Percentiles rank a stretch among this genome's conserved stretches.
Evolutionary conservation across 2,888 invertebrate genomes (phyloP).

Genomic region (Seira ritae): DNA sequence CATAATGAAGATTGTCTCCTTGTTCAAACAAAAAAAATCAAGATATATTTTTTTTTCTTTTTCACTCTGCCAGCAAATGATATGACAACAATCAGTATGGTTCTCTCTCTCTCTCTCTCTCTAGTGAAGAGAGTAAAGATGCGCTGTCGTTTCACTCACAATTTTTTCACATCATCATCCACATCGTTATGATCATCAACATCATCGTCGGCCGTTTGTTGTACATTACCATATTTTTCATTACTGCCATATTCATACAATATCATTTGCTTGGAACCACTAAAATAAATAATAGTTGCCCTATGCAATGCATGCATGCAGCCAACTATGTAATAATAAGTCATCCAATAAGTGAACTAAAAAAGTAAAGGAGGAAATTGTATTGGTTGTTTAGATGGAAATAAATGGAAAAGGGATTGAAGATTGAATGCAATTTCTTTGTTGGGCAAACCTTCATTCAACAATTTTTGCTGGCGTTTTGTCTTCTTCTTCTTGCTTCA

Average conservation of each 20-base stretch:
- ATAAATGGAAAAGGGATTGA: slow-evolving; percentile 4
- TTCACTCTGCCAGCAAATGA: slow-evolving; percentile 26
- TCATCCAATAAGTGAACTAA: slow-evolving; percentile 27
- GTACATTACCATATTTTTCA: too few species aligned
- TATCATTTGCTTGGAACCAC: too few species aligned
- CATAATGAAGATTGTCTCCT: slow-evolving; percentile 44
- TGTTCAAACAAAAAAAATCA: slow-evolving; percentile 43
- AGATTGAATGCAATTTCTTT: slow-evolving; percentile 35
- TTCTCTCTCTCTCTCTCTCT: too few species aligned
- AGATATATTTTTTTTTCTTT: slow-evolving; percentile 15
- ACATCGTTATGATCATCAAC: not conserved
- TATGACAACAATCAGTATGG: slow-evolving; percentile 15
- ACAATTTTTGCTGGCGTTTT: too few species aligned
- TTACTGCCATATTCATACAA: too few species aligned
- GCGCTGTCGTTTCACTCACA: slow-evolving; percentile 26
- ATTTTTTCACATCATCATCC: slow-evolving; percentile 31
- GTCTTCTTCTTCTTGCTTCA: too few species aligned
- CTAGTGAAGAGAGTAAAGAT: too few species aligned
- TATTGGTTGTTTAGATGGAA: too few species aligned
- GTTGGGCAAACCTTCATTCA: too few species aligned
- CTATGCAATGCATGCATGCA: too few species aligned
- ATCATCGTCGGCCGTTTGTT: too few species aligned
- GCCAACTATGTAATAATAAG: slow-evolving; percentile 13
- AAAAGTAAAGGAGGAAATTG: not conserved
- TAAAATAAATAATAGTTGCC: too few species aligned